Conservation (phyloP, 35 echinoderm and acorn worm genomes). For the Strongylocentrotus purpuratus region DNA sequence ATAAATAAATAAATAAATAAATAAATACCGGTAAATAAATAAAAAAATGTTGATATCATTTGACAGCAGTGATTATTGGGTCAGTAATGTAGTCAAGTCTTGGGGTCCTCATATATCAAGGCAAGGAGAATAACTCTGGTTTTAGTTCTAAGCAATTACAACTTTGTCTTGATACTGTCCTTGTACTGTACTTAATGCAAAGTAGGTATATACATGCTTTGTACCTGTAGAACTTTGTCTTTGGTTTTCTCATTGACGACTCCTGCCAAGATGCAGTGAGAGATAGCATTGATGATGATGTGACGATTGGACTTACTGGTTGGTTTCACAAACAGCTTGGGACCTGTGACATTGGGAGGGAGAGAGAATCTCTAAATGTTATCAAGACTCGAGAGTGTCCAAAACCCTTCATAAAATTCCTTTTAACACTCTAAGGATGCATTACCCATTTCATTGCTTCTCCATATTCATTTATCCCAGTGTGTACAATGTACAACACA, state of each 20-base stretch:
- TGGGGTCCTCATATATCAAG: too few relatives aligned
- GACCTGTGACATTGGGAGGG: constrained; percentile 56
- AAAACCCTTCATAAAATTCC: neutral
- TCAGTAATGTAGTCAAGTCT: too few relatives aligned
- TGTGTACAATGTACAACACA: too few relatives aligned
- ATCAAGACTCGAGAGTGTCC: neutral
- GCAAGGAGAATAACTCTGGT: too few relatives aligned
- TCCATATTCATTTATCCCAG: too few relatives aligned
- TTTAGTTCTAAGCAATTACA: too few relatives aligned
- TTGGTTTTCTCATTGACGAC: constrained; percentile 78
- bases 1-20: too few relatives aligned
- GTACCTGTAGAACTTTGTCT: constrained; percentile 92
- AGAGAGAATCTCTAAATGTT: neutral
- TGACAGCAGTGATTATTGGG: too few relatives aligned
- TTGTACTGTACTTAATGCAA: too few relatives aligned
- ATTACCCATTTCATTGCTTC: neutral
- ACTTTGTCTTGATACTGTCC: too few relatives aligned
- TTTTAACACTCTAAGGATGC: neutral
- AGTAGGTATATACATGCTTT: neutral
- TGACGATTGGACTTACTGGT: constrained; percentile 88
- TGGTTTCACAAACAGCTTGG: constrained; percentile 90
- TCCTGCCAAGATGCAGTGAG: constrained; percentile 90
- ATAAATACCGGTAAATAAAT: too few relatives aligned
- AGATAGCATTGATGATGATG: constrained; percentile 94
- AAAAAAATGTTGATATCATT: too few relatives aligned